A percentile compares a stretch with the other conserved stretches of the same genome.
Evolutionary conservation across 2,113 vertebrate genomes (phyloP).

Genomic region (Mastomys natalensis): DNA sequence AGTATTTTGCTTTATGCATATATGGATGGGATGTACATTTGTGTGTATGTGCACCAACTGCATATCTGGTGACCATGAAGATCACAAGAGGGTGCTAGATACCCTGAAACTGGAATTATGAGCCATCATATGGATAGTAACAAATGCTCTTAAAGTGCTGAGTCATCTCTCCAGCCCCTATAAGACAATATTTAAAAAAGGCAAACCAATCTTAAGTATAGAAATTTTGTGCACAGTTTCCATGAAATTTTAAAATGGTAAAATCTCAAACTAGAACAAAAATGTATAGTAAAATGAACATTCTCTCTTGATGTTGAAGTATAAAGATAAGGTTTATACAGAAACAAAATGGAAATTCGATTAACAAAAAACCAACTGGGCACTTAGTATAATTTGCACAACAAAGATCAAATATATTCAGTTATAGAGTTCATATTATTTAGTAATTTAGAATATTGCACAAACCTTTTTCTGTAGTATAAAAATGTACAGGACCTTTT

Average conservation of each 20-base stretch:
- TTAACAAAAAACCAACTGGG: constrained; percentile 20
- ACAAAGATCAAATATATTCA: constrained; percentile 42
- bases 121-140: neutral
- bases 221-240: neutral
- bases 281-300: constrained; percentile 43
- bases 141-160: neutral
- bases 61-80: neutral
- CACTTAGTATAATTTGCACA: constrained; percentile 32
- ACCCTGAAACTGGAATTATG: neutral
- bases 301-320: neutral
- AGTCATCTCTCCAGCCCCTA: neutral
- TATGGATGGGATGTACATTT: neutral
- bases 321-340: constrained; percentile 41
- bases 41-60: neutral
- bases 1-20: neutral
- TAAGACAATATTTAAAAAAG: neutral
- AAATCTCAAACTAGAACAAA: constrained; percentile 5
- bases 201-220: constrained; percentile 41
- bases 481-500: constrained; percentile 22
- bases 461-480: constrained; percentile 27
- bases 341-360: constrained; percentile 56
- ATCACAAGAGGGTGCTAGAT: neutral
- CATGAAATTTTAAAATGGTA: constrained; percentile 2
- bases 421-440: constrained; percentile 29
- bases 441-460: constrained; percentile 39